These are phyloP conservation scores for Torymus aiolomorphi DNA, from an alignment of 2,888 invertebrate genomes.

Conservation along the genomic window DNA sequence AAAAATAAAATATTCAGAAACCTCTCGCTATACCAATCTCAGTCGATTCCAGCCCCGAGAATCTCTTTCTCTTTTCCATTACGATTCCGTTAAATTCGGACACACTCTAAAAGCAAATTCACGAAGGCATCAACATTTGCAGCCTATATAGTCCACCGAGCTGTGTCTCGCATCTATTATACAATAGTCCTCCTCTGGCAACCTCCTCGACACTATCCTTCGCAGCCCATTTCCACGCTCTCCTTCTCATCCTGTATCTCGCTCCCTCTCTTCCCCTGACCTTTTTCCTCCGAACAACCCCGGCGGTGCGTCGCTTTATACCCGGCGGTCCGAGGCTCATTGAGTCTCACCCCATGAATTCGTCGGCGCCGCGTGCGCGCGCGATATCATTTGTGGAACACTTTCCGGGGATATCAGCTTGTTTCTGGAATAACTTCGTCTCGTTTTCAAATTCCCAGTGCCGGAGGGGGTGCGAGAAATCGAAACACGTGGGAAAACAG, in stretches of 20 bases:
- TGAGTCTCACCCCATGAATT: slow-evolving; percentile 29
- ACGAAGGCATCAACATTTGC: neutral
- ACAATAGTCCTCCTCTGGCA: no score
- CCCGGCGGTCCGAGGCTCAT: neutral
- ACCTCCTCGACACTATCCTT: neutral
- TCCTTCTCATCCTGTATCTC: neutral
- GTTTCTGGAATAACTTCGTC: slow-evolving; percentile 39
- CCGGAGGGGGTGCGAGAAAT: slow-evolving; percentile 8
- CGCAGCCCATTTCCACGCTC: slow-evolving; percentile 16
- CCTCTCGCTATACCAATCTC: no score
- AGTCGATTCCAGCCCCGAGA: no score
- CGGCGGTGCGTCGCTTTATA: no score
- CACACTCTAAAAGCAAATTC: no score
- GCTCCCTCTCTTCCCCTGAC: neutral
- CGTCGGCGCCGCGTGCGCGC: neutral
- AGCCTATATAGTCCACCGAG: neutral
- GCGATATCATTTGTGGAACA: slow-evolving; percentile 44
- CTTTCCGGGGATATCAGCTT: slow-evolving; percentile 38
- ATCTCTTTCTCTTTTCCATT: no score
- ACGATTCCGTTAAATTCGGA: no score
- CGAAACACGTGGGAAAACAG: slow-evolving; percentile 19
- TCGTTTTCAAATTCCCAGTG: slow-evolving; percentile 43
- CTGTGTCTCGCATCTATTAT: neutral
- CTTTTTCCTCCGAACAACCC: neutral
- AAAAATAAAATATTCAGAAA: no score